A percentile compares a stretch with the other conserved stretches of the same genome.
Conservation (phyloP, 2,888 invertebrate genomes). For the Euplexia lucipara region DNA sequence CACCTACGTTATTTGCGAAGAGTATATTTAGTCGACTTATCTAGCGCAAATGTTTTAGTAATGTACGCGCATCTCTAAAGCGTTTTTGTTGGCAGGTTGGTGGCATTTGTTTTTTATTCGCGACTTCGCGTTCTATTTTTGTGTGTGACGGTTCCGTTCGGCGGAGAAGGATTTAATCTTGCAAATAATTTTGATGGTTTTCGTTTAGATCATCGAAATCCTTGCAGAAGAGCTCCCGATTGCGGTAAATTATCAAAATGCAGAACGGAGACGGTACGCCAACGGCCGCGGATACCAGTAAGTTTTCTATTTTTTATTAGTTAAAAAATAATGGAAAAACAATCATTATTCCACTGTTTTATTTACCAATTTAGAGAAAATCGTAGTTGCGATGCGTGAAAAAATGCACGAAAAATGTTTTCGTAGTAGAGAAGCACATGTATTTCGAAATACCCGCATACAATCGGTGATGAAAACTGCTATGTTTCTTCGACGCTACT, state of each 20-base stretch:
- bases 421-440: slow-evolving; percentile 62
- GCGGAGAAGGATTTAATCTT: slow-evolving; percentile 82
- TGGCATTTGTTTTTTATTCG: slow-evolving; percentile 89
- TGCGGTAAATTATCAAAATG: slow-evolving; percentile 83
- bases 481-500: slow-evolving; percentile 58
- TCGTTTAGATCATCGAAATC: slow-evolving; percentile 78
- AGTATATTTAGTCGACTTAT: slow-evolving; percentile 26
- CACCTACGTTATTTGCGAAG: too few species aligned
- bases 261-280: slow-evolving; percentile 88
- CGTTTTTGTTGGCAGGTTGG: slow-evolving; percentile 67
- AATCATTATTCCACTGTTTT: slow-evolving; percentile 80
- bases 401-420: slow-evolving; percentile 50
- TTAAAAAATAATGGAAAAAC: slow-evolving; percentile 82
- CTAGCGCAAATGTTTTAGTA: slow-evolving; percentile 10
- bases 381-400: slow-evolving; percentile 54
- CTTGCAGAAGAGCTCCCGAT: slow-evolving; percentile 79
- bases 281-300: slow-evolving; percentile 83
- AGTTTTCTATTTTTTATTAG: slow-evolving; percentile 82
- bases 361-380: slow-evolving; percentile 71
- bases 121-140: slow-evolving; percentile 91
- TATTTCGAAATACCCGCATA: slow-evolving; percentile 82
- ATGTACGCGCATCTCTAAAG: slow-evolving; percentile 29
- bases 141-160: slow-evolving; percentile 90
- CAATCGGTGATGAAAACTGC: slow-evolving; percentile 61
- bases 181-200: slow-evolving; percentile 84